Evolutionary conservation across 2,888 invertebrate species (phyloP), one percentile per base, ranked within the genome.

Genomic region (Folsomia candida): DNA sequence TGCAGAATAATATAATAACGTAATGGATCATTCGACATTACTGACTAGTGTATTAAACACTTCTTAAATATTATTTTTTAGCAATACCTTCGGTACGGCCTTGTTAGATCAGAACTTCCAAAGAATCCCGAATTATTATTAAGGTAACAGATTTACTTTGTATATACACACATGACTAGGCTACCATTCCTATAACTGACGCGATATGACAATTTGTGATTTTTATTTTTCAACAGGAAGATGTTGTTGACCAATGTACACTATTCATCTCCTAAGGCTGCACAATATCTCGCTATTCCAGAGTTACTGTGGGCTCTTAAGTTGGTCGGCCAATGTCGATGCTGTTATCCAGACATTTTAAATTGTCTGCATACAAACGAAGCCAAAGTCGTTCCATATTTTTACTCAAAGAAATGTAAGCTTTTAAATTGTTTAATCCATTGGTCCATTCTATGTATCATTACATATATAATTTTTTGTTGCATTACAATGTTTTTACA

Each of bases 221-320:
- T n/a, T n/a, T n/a, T n/a, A n/a, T n/a, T n/a, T n/a, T n/a, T n/a
- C n/a, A n/a, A n/a, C n/a, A n/a, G n/a, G n/a, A n/a, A 74, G 28
- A 72, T 77, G 73, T 60, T 79, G 24, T 51, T 63, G 22, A 66
- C 60, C 20, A 79, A 79, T 58, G 67, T 75, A 4, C 74, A 78
- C 67, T 79, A 73, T 54, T 75, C 76, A 1, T 73, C 76, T n/a
- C 63, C 65, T 25, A 69, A 72, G 22, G 76, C 76, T 11, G 68
- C 75, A n/a, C 66, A 69, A 24, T 69, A 70, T 61, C 63, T 79
- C 18, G 68, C 75, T n/a, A 65, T 75, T 51, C 71, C 76, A 26
- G 76, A 78, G 29, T 69, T 79, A 11, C 26, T 78, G 3, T 79
- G 79, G 79, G 78, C 70, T 9, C 47, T 78, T 9, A 72, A 76